A percentile compares a stretch with the other conserved stretches of the same genome.
These are phyloP conservation scores for Thalassoma bifasciatum DNA, from an alignment of 2,113 vertebrate species.

Conservation along the genomic window DNA sequence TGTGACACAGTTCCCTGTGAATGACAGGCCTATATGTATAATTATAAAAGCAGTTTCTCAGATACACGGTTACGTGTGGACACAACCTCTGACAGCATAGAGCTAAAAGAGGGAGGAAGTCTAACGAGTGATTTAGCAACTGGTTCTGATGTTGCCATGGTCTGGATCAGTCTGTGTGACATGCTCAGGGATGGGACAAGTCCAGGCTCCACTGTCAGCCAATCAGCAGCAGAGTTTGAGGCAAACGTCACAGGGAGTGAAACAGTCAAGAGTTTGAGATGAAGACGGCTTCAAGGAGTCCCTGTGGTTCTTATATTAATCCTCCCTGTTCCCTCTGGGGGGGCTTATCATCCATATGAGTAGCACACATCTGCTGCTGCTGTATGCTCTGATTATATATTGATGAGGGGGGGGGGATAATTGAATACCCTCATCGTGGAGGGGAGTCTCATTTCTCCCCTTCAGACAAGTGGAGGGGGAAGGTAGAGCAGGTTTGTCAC, in stretches of 20 bases:
- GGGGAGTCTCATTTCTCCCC: conserved; percentile 66
- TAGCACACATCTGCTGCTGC: conserved; percentile 71
- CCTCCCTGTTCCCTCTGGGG: conserved; percentile 56
- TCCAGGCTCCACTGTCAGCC: conserved; percentile 22
- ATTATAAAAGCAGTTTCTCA: too few species aligned
- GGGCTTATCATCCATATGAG: conserved; percentile 66
- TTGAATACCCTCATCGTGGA: conserved; percentile 63
- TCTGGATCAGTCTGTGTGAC: conserved; percentile 43
- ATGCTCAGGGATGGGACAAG: conserved; percentile 29
- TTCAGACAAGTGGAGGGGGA: conserved; percentile 62
- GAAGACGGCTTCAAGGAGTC: conserved; percentile 56
- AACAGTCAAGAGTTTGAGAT: conserved; percentile 57
- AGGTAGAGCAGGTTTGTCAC: not conserved
- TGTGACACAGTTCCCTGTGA: too few species aligned
- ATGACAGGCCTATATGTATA: too few species aligned
- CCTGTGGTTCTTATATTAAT: conserved; percentile 69
- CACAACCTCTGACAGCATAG: too few species aligned
- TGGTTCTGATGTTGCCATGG: conserved; percentile 63
- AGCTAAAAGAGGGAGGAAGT: too few species aligned
- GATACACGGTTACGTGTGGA: too few species aligned
- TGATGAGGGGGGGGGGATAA: conserved; percentile 70
- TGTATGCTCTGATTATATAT: conserved; percentile 75
- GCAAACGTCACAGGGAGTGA: conserved; percentile 37
- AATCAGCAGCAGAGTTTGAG: conserved; percentile 34
- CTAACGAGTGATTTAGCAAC: too few species aligned